Base-by-base conservation (phyloP, 2,797 vertebrate genomes). In the Sphaeramia orbicularis region DNA sequence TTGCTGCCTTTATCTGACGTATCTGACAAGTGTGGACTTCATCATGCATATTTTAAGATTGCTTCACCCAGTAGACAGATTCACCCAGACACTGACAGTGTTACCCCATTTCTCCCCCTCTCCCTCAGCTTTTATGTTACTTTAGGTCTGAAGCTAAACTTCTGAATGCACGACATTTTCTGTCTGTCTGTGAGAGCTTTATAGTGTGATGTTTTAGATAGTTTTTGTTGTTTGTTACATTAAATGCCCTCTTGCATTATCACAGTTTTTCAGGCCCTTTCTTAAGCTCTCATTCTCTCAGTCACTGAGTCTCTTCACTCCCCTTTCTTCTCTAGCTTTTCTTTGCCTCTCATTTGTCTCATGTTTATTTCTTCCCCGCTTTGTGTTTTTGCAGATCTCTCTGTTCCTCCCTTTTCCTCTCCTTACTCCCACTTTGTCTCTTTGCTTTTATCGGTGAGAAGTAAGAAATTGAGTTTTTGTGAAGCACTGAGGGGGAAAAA, bases 381-480 rank as follows among this genome's bases (percentile, higher is more conserved):
- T 67, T 68, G 35, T 72, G 21, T 24, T 51, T 78, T 73, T 61
- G 42, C 64, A 58, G 71, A 15, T 60, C 19, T 71, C n/a, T 35
- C 19, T 70, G 49, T 66, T 14, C 64, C 38, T 60, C 30, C 9
- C 35, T 36, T 38, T 53, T 19, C 18, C 13, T 60, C 55, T 42
- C 35, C 8, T 40, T 44, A 42, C 57, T 63, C 61, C 65, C 50
- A 30, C 15, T 1, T 5, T 53, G 43, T n/a, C 7, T 60, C 24
- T 72, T 64, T 68, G 11, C 52, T 70, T 77, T 78, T 45, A 77
- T 76, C 61, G 66, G 15, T 65, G 70, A 56, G 59, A 70, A 71
- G 51, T 52, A 62, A 65, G 37, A 75, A 59, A 38, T 14, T 67
- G 71, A 16, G 55, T 78, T 84, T 73, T 74, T 78, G 57, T 62